Evolutionary conservation across 2,888 invertebrate genomes (phyloP).

Genomic region (Standfussiana lucernea): DNA sequence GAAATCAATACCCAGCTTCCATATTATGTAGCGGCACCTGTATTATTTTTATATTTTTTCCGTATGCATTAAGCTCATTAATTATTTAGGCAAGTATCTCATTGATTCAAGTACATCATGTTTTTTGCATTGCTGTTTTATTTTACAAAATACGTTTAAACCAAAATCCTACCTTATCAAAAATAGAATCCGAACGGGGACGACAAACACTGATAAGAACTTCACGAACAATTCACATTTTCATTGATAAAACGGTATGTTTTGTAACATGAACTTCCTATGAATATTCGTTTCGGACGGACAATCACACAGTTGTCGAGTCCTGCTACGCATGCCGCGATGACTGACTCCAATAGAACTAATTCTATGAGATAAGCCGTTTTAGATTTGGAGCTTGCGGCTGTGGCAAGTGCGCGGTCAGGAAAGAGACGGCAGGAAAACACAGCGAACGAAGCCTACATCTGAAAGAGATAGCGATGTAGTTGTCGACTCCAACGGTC

Average conservation of each 20-base stretch:
- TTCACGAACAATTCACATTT: slow-evolving; percentile 74
- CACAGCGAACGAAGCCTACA: slow-evolving; percentile 59
- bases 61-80: background rate
- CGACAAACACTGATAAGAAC: slow-evolving; percentile 55
- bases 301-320: slow-evolving; percentile 60
- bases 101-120: slow-evolving; percentile 23
- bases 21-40: background rate
- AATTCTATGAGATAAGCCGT: slow-evolving; percentile 70
- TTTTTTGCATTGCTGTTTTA: slow-evolving; percentile 14
- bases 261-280: slow-evolving; percentile 51
- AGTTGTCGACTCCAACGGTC: slow-evolving; percentile 55
- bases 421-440: slow-evolving; percentile 78
- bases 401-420: slow-evolving; percentile 60
- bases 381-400: slow-evolving; percentile 63
- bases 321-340: slow-evolving; percentile 72
- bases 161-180: slow-evolving; percentile 67
- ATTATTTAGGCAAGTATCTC: slow-evolving; percentile 28
- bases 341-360: slow-evolving; percentile 76
- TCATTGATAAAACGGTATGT: slow-evolving; percentile 74
- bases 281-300: slow-evolving; percentile 42
- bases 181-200: slow-evolving; percentile 61
- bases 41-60: background rate
- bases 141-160: slow-evolving; percentile 7
- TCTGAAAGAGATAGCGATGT: slow-evolving; percentile 72
- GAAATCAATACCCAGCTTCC: slow-evolving; percentile 41